Base-by-base conservation (phyloP, 2,888 invertebrate species). In the Stegana nigrithorax region DNA sequence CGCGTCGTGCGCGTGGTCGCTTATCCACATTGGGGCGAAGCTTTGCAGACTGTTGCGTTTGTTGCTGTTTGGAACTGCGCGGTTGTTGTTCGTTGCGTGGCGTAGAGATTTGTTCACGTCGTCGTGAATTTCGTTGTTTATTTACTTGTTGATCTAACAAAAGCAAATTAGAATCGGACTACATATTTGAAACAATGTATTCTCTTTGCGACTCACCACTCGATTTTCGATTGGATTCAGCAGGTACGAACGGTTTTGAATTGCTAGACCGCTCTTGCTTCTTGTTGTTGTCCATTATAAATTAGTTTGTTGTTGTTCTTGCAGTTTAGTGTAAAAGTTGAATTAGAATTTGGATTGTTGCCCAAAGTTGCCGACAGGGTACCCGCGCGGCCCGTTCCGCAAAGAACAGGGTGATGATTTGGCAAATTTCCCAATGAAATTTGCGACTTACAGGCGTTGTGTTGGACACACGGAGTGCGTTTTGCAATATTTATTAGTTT, bases 231-330 rank as follows among this genome's bases (percentile, higher is more conserved):
- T 67, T 74, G 80, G 89, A 87, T 86, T 94, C 93, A 92, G 89
- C 88, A 87, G 88, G 87, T 73, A 88, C 85, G 62, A 75, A 68
- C 82, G 89, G 90, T 89, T 91, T 93, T 87, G 90, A 86, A 85
- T 90, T 90, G 87, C 89, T 87, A 87, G 91, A 90, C 85, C 88
- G 89, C 83, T 89, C 89, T 84, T 89, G 67, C 64, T 93, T 93
- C 87, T 92, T 92, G 88, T 93, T 93, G 73, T 68, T 71, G 69
- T 69, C 83, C 78, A 83, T 83, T 71, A 66, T 76, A 45, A n/a
- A 36, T 7, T 55, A 21, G 36, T 8, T 92, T 93, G 67, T 68
- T 70, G 47, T 65, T 71, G 61, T 58, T 68, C 59, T 26, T 68
- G 21, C 69, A 50, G 64, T 59, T n/a, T 64, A 25, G 21, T 55